These are phyloP conservation scores for Poeciliopsis infans DNA, from an alignment of 2,797 vertebrate species.

Conservation along the genomic window DNA sequence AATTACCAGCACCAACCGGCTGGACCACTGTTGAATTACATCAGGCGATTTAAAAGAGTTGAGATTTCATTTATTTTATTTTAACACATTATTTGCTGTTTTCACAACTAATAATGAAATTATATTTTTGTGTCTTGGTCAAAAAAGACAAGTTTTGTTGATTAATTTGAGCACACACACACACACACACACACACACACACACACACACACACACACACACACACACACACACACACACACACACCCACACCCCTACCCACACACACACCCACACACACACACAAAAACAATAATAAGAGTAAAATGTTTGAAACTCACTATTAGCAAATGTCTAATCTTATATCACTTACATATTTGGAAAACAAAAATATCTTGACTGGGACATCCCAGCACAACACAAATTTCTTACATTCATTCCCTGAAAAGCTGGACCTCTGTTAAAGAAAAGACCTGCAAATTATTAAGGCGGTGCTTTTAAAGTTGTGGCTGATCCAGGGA, in stretches of 20 bases:
- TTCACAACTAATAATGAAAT: neutral
- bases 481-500: constrained; percentile 47
- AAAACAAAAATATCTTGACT: neutral
- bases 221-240: too few relatives aligned
- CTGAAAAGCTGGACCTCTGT: neutral
- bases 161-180: neutral
- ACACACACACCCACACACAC: too few relatives aligned
- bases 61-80: neutral
- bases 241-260: too few relatives aligned
- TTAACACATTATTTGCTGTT: too few relatives aligned
- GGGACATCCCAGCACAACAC: neutral
- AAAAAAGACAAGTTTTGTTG: neutral
- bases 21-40: too few relatives aligned
- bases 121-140: too few relatives aligned
- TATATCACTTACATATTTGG: neutral
- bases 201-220: too few relatives aligned
- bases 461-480: constrained; percentile 2
- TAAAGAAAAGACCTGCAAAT: neutral
- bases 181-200: too few relatives aligned
- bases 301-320: neutral
- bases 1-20: neutral
- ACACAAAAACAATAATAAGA: neutral
- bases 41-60: neutral
- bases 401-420: neutral
- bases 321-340: neutral